Base-by-base conservation (phyloP, 2,888 invertebrate species). In the Cephus sareptanus region DNA sequence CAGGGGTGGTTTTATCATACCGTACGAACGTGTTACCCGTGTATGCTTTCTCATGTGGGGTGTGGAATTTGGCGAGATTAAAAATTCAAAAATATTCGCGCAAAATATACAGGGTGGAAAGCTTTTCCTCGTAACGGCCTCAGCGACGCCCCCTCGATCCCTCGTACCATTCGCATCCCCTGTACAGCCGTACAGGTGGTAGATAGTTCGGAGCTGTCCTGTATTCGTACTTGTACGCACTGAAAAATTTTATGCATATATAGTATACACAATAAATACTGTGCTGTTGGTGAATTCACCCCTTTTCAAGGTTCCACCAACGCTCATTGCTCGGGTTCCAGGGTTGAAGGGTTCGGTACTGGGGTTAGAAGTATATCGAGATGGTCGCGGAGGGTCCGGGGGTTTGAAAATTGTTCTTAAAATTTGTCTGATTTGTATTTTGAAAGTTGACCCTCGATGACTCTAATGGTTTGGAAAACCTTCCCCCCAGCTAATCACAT, bases 1-100 rank as follows among this genome's bases (percentile, higher is more conserved):
- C 15, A 40, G 40, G 40, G 15, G 15, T 15, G 40, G 15, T 15
- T 40, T 40, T 40, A 15, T 15, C 15, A 9, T 75, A 35, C 31
- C 73, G n/a, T 11, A 68, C 68, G 73, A 15, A 37, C 74, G 35
- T 35, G 35, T 35, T 35, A 40, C 68, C 34, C 56, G 30, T 78
- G 79, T 78, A 75, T 77, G 80, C 79, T 33, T 79, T 79, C 77
- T 79, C 81, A 75, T 75, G 80, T 78, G 80, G 80, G 82, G 83
- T 82, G 85, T 84, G 86, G 87, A 87, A 88, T 85, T 87, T 85
- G 81, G 83, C 88, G 85, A 88, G 87, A 89, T 89, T 89, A 89
- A 89, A 89, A 89, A 89, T 88, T 87, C 84, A 86, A 85, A 87
- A 87, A 88, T 88, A 85, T 83, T 77, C 77, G 75, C 73, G 80